Base-by-base conservation (phyloP, 1,140 invertebrate genomes). In the Drosophila repleta region DNA sequence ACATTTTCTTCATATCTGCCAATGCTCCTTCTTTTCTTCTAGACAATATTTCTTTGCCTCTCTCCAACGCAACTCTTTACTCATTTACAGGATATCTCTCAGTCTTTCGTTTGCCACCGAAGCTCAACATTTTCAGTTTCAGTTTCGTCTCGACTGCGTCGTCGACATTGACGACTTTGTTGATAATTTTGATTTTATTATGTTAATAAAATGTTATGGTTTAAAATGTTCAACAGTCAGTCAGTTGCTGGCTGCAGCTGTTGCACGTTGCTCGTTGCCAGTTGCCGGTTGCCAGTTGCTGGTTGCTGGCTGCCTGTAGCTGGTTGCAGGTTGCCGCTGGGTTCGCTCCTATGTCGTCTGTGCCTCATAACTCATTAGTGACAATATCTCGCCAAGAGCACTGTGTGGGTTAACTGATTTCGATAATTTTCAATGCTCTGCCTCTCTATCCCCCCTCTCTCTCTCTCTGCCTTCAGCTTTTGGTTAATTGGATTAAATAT, bases 201-300 rank as follows among this genome's bases (percentile, higher is more conserved):
- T 90, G 88, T 88, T 90, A 90, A 90, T 90, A 90, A 90, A 90
- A 90, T 90, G 88, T 90, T 90, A 90, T 90, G 88, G 88, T 90
- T 90, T 90, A 90, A 90, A 90, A 90, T 90, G 87, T 80, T 90
- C 79, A 88, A 74, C 79, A 76, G 73, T 79, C 82, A 77, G 72
- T 76, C 58, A 62, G 67, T 74, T 57, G 60, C 65, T 84, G 71
- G 49, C 76, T 79, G 56, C 53, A 55, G 24, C 51, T 51, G 61
- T 43, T 48, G 58, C 62, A 46, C 7, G 39, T 71, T 62, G 69
- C 56, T 64, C 39, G n/a, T n/a, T n/a, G n/a, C 29, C 29, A 32
- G 78, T 63, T 69, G 60, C 35, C 32, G 20, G 39, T 24, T 66
- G 71, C 24, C 21, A 6, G 48, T 49, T 49, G 48, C 48, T 5